Percentiles rank a stretch among this genome's conserved stretches.
Evolutionary conservation across 2,113 vertebrate genomes (phyloP).

Genomic region (Acanthisitta chloris): DNA sequence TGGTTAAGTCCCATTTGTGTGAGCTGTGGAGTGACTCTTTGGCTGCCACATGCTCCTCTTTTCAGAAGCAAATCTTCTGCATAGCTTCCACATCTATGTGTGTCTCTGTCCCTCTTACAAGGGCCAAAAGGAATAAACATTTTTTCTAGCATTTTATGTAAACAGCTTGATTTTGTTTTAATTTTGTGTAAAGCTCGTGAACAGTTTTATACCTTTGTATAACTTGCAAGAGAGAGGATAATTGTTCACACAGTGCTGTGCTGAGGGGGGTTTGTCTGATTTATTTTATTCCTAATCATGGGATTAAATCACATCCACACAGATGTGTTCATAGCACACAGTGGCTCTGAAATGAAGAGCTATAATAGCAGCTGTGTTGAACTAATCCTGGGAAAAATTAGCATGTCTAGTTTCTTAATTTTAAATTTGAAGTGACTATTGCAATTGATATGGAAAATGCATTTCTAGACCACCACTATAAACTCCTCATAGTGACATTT

Average conservation of each 20-base stretch:
- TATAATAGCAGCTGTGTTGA: not conserved
- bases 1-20: not conserved
- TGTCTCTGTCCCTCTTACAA: not conserved
- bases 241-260: not conserved
- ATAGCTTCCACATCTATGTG: not conserved
- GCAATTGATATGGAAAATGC: not conserved
- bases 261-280: not conserved
- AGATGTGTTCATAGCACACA: not conserved
- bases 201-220: not conserved
- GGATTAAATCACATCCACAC: not conserved
- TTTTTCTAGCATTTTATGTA: not conserved
- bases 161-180: not conserved
- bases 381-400: conserved; percentile 25
- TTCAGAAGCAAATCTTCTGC: not conserved
- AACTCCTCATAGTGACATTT: conserved; percentile 25
- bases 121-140: not conserved
- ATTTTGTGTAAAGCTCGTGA: not conserved
- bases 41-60: not conserved
- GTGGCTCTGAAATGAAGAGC: conserved; percentile 17
- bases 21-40: not conserved
- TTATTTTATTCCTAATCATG: not conserved
- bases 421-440: conserved; percentile 26
- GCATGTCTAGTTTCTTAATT: conserved; percentile 16
- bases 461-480: conserved; percentile 2
- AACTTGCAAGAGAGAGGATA: not conserved